Base-by-base conservation (phyloP, 2,113 vertebrate genomes). In the Peromyscus polionotus region DNA sequence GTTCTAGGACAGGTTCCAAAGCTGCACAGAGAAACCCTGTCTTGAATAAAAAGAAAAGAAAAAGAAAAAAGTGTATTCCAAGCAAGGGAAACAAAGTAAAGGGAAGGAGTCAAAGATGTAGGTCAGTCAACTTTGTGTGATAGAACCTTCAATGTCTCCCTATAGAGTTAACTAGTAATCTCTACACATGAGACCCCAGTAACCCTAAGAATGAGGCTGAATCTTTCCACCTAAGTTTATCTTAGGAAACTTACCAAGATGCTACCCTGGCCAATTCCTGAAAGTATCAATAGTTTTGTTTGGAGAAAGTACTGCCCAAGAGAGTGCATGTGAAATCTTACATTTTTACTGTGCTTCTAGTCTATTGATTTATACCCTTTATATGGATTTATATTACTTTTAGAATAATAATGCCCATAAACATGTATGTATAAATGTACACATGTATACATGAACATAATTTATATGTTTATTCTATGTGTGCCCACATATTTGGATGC, bases 281-380 rank as follows among this genome's bases (percentile, higher is more conserved):
- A 19, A 65, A 54, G 0, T 20, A 51, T 36, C 7, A 70, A 48
- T 33, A 65, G 63, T 28, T 65, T 14, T 76, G 2, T 61, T 20
- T 22, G 36, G 8, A n/a, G 19, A 51, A 73, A 57, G 57, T 91
- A 80, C 16, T 91, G 83, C 7, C 28, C 1, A 16, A 36, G 24
- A 45, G n/a, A 31, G 5, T 63, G 6, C 0, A 39, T 7, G 48
- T 5, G n/a, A 2, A 1, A 22, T 9, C 63, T 7, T 16, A 14
- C 9, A 9, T 36, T 42, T 48, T 42, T 59, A 17, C 24, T 70
- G 0, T 0, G 1, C 3, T 68, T 12, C 48, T 26, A 45, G 14
- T 24, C 9, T 63, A 10, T 12, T 7, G 31, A 63, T 12, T 45
- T 31, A 90, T 31, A 31, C 1, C 36, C 24, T 63, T 85, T 45